These are phyloP conservation scores for Hydropsyche betteni DNA, from an alignment of 2,888 invertebrate genomes.

Conservation along the genomic window DNA sequence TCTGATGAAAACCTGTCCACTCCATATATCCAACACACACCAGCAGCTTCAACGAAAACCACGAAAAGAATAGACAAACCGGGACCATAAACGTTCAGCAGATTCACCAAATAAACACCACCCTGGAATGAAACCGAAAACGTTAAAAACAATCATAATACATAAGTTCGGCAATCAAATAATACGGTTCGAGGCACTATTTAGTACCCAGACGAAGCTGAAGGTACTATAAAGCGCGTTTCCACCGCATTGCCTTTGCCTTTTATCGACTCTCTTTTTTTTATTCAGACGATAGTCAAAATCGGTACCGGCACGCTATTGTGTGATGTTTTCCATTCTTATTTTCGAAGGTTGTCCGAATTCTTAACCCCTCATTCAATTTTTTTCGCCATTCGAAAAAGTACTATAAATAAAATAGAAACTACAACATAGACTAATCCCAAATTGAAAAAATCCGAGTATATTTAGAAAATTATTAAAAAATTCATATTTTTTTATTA, in stretches of 20 bases:
- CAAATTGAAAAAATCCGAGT: no score
- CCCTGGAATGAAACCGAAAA: conserved; percentile 67
- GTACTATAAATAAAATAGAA: background rate
- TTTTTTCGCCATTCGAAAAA: background rate
- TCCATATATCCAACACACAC: conserved; percentile 91
- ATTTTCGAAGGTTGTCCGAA: background rate
- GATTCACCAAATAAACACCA: conserved; percentile 85
- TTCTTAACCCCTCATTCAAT: background rate
- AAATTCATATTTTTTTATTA: no score
- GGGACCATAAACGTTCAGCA: conserved; percentile 88
- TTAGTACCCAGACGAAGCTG: background rate
- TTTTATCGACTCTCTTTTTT: conserved; percentile 10
- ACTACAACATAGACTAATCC: no score
- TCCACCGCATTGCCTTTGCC: conserved; percentile 13
- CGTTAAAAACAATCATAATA: background rate
- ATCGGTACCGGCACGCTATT: conserved; percentile 12
- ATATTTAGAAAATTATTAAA: no score
- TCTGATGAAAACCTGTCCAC: conserved; percentile 83
- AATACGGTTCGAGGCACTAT: conserved; percentile 7
- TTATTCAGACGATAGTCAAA: background rate
- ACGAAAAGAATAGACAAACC: conserved; percentile 88
- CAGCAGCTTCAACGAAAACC: conserved; percentile 90
- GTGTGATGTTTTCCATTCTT: background rate
- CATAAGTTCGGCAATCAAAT: background rate
- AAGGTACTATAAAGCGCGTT: background rate